These are phyloP conservation scores for Drosophila neutralis DNA, from an alignment of 2,888 invertebrate genomes.

Conservation along the genomic window DNA sequence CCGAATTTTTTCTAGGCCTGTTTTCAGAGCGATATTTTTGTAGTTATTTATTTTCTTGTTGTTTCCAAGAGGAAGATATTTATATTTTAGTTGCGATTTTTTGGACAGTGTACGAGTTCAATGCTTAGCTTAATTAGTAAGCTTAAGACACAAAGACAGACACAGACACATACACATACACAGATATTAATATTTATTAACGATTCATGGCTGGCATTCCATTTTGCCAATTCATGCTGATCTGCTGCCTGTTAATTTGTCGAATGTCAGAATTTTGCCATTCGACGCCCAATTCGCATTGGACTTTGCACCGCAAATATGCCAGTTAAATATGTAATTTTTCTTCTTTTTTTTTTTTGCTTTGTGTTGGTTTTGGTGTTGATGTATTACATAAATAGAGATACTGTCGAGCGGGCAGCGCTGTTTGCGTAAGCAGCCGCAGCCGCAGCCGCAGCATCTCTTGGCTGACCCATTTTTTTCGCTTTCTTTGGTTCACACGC, in stretches of 20 bases:
- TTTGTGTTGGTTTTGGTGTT: constrained; percentile 17
- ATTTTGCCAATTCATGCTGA: constrained; percentile 64
- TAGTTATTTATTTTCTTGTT: not conserved
- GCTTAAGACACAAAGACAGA: constrained; percentile 9
- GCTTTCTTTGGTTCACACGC: constrained; percentile 79
- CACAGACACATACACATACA: not conserved
- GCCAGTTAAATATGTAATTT: constrained; percentile 59
- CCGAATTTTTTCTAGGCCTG: not conserved
- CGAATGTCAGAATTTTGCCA: constrained; percentile 58
- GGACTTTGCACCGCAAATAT: constrained; percentile 68
- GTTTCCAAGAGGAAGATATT: not conserved
- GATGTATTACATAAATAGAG: constrained; percentile 56
- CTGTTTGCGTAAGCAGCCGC: constrained; percentile 63
- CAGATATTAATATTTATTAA: not conserved
- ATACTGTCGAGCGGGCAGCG: constrained; percentile 24
- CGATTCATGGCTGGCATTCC: constrained; percentile 14
- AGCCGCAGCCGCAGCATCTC: constrained; percentile 58
- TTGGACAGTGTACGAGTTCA: not conserved
- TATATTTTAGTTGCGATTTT: not conserved
- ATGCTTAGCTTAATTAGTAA: constrained; percentile 45
- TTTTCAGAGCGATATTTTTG: not conserved
- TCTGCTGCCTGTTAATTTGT: constrained; percentile 32
- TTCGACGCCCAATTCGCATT: constrained; percentile 14
- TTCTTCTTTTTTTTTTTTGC: not conserved
- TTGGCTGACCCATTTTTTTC: constrained; percentile 57